These are phyloP conservation scores for Calidris pugnax DNA, from an alignment of 2,113 vertebrate species.

Conservation along the genomic window DNA sequence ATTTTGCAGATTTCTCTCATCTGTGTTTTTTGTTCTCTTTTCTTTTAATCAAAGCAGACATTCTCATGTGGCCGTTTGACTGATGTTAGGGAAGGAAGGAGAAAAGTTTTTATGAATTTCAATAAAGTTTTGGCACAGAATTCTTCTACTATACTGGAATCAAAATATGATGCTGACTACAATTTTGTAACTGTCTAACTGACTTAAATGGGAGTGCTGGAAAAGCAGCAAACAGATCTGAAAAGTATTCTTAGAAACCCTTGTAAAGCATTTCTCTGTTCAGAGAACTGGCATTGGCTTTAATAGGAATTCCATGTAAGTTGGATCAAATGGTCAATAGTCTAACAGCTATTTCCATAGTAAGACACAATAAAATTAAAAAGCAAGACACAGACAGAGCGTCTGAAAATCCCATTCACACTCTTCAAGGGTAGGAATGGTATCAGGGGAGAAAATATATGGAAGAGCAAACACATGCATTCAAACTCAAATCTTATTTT, in stretches of 20 bases:
- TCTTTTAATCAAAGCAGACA: not conserved
- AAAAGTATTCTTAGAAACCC: not conserved
- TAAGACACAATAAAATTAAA: not conserved
- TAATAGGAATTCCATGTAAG: not conserved
- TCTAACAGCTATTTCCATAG: not conserved
- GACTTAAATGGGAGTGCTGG: not conserved
- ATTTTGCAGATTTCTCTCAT: not conserved
- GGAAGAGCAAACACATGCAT: not conserved
- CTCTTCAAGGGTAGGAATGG: not conserved
- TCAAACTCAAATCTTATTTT: not conserved
- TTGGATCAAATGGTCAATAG: not conserved
- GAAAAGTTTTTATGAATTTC: not conserved
- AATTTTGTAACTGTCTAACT: not conserved
- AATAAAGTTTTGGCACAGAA: not conserved
- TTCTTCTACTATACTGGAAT: not conserved
- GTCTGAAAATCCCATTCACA: not conserved
- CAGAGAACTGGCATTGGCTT: not conserved
- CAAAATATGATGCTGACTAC: not conserved
- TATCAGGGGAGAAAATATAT: not conserved
- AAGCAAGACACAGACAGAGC: not conserved
- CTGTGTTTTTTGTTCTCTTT: not conserved
- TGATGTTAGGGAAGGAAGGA: not conserved
- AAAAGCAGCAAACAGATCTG: not conserved
- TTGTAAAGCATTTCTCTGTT: not conserved
- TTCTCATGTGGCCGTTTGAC: not conserved